Conservation (phyloP, 2,797 vertebrate genomes). For the Caiman crocodilus region DNA sequence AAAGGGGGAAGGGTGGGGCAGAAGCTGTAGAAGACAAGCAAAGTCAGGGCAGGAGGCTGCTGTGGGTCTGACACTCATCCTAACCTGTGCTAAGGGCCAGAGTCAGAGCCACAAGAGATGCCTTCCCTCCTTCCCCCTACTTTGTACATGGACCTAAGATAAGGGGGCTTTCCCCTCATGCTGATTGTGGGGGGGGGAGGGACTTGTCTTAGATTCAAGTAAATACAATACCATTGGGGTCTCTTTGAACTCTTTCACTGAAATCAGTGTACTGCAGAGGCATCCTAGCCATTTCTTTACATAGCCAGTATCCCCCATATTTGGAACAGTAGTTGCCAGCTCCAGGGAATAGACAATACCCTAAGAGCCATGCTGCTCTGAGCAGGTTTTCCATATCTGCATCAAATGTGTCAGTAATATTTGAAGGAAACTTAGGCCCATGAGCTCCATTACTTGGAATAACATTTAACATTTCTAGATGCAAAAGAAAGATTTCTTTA, state of each 20-base stretch:
- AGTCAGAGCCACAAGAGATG: no score
- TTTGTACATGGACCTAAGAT: no score
- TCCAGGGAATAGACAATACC: background rate
- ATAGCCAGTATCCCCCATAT: background rate
- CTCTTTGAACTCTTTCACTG: background rate
- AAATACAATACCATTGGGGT: background rate
- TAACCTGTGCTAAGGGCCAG: no score
- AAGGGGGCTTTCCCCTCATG: no score
- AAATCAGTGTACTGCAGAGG: background rate
- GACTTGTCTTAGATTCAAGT: no score
- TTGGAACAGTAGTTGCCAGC: background rate
- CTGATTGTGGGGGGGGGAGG: no score
- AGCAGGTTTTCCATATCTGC: background rate
- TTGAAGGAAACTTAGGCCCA: background rate
- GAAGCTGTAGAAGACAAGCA: no score
- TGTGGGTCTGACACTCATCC: no score
- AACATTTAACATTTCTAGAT: background rate
- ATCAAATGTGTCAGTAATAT: rapidly evolving
- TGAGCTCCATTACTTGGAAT: rapidly evolving
- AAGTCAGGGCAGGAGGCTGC: no score
- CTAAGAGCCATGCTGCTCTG: background rate
- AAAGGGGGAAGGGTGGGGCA: no score
- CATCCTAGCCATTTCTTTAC: background rate
- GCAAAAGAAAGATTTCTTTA: background rate
- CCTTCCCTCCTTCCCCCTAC: no score